These are phyloP conservation scores for Nephrotoma flavescens DNA, from an alignment of 2,888 invertebrate species.

Conservation along the genomic window DNA sequence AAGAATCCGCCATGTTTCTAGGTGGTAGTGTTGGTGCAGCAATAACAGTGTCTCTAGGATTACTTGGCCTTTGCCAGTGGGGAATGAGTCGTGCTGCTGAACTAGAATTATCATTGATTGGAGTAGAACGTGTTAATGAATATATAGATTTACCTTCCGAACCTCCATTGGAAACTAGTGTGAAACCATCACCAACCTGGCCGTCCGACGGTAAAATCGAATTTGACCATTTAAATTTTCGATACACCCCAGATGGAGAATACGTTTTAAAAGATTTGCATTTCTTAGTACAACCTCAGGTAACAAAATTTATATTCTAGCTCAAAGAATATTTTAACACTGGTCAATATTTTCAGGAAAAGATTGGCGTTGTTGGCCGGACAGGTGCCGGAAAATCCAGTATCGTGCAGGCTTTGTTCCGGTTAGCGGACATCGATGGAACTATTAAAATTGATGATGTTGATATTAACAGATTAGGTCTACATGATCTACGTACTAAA, in stretches of 20 bases:
- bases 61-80: slow-evolving; percentile 65
- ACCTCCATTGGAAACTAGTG: slow-evolving; percentile 18
- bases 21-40: slow-evolving; percentile 57
- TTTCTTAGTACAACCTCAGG: slow-evolving; percentile 32
- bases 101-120: slow-evolving; percentile 65
- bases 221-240: slow-evolving; percentile 45
- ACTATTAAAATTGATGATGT: slow-evolving; percentile 53
- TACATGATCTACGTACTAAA: slow-evolving; percentile 53
- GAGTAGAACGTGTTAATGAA: slow-evolving; percentile 71
- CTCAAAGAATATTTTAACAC: not conserved
- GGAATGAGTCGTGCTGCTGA: slow-evolving; percentile 79
- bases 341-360: slow-evolving; percentile 2
- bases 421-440: slow-evolving; percentile 57
- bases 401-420: slow-evolving; percentile 54
- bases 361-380: slow-evolving; percentile 65
- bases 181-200: slow-evolving; percentile 32
- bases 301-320: not conserved
- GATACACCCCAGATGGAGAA: slow-evolving; percentile 46
- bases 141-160: slow-evolving; percentile 48
- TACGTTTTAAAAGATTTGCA: slow-evolving; percentile 53
- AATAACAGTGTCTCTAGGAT: slow-evolving; percentile 52
- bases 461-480: slow-evolving; percentile 45
- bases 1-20: slow-evolving; percentile 28
- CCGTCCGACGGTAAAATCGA: slow-evolving; percentile 43
- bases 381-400: slow-evolving; percentile 73